Evolutionary conservation across 1,140 invertebrate genomes (phyloP), one percentile per base, ranked within the genome.

Genomic region (Sweltsa coloradensis): DNA sequence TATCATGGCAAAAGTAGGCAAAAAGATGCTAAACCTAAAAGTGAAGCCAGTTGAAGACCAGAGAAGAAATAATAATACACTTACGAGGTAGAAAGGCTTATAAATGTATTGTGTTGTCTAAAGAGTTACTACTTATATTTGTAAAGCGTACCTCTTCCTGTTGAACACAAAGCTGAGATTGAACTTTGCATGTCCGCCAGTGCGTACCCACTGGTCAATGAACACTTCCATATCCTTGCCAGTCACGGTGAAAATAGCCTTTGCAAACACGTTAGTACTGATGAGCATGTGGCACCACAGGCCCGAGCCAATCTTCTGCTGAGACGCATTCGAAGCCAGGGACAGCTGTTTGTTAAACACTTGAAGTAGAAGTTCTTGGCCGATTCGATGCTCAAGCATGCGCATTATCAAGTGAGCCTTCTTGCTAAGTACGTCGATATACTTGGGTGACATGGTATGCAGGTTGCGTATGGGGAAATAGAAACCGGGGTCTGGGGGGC

Each of bases 161-260:
- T 97, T 97, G 62, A 97, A 97, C 0, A 91, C 79, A 57, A 95
- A 97, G 40, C 80, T 91, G 6, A 96, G 75, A 57, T 83, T 79
- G 62, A 97, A 97, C 67, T 91, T 89, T 5, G 89, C 92, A 68
- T 96, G 92, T 0, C 93, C 93, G 13, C 90, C 91, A 31, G 88
- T 89, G 47, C 88, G 71, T 14, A 99, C 93, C 94, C 95, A 99
- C 59, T 97, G 90, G 56, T 98, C 92, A 54, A 99, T 83, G 62
- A 99, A 99, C 5, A 95, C 90, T 1, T 85, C 84, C 79, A 99
- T 94, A 66, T 99, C 95, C 71, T 98, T 98, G 2, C 95, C 96
- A 2, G 95, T 97, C 0, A 97, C 93, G 0, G 91, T 96, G 60
- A 94, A 96, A 56, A 97, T 96, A 0, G 91, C 91, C 68, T 94